These are phyloP conservation scores for Atractosteus spatula DNA, from an alignment of 2,113 vertebrate species.

Conservation along the genomic window DNA sequence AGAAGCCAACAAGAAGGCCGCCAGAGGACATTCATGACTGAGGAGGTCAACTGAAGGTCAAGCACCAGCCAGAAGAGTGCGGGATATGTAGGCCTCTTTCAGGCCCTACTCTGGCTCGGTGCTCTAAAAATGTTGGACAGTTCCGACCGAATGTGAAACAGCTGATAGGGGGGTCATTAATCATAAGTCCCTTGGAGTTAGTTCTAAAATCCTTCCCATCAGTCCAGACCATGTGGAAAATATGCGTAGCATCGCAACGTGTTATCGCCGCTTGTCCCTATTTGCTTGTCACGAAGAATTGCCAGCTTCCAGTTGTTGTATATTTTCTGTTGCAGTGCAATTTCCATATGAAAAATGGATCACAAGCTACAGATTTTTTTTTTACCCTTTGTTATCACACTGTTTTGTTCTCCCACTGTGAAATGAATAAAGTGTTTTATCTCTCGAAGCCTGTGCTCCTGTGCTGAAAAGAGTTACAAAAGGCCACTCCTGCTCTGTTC, in stretches of 20 bases:
- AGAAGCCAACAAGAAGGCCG: constrained; percentile 38
- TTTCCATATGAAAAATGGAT: background rate
- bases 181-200: constrained; percentile 1
- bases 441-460: too few species aligned
- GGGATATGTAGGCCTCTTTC: background rate
- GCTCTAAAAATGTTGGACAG: constrained; percentile 11
- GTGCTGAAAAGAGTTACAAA: too few species aligned
- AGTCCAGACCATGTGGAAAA: background rate
- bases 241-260: background rate
- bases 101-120: background rate
- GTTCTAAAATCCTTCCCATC: background rate
- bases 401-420: too few species aligned
- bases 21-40: constrained; percentile 32
- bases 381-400: background rate
- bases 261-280: background rate
- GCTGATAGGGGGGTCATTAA: constrained; percentile 2
- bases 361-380: background rate
- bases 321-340: background rate
- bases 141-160: background rate
- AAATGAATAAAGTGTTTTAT: too few species aligned
- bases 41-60: constrained; percentile 48
- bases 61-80: constrained; percentile 19
- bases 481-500: too few species aligned
- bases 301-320: background rate
- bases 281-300: background rate